Percentiles rank a stretch among this genome's conserved stretches.
Evolutionary conservation across 2,797 vertebrate genomes (phyloP).

Genomic region (Gambelia wislizenii): DNA sequence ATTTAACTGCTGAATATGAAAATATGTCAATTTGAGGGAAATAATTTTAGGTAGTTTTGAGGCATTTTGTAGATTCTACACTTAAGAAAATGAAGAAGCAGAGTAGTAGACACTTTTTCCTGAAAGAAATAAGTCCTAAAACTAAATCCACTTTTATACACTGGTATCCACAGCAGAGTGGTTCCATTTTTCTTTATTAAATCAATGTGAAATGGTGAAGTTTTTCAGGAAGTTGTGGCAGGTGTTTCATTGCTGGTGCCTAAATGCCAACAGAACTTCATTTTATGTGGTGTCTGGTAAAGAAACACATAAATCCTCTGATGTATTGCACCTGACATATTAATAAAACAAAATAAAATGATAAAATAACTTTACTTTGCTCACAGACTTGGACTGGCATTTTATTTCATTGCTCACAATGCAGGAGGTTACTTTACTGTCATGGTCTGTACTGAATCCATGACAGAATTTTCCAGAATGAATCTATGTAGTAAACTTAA

Average conservation of each 20-base stretch:
- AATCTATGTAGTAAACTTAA: neutral
- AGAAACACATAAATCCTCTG: neutral
- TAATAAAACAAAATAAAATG: slow-evolving; percentile 30
- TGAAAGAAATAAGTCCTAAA: slow-evolving; percentile 5
- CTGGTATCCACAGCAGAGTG: slow-evolving; percentile 22
- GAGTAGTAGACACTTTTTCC: neutral
- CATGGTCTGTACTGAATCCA: neutral
- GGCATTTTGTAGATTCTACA: slow-evolving; percentile 17
- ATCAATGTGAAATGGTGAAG: neutral
- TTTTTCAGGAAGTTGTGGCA: neutral
- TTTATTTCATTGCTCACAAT: neutral
- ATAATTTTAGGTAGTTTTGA: slow-evolving; percentile 27
- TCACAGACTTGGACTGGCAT: slow-evolving; percentile 6
- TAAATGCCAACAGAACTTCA: slow-evolving; percentile 16
- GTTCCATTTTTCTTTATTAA: slow-evolving; percentile 29
- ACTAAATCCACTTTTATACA: slow-evolving; percentile 20
- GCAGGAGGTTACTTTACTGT: neutral
- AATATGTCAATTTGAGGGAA: slow-evolving; percentile 33
- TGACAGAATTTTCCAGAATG: neutral
- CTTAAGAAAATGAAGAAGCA: neutral
- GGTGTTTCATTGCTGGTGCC: neutral
- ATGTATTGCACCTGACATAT: neutral
- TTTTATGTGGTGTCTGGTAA: neutral
- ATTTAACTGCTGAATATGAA: slow-evolving; percentile 47
- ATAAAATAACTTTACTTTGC: slow-evolving; percentile 10